Percentiles rank a stretch among this genome's conserved stretches.
Evolutionary conservation across 1,140 invertebrate genomes (phyloP).

Genomic region (Platorchestia sp.): DNA sequence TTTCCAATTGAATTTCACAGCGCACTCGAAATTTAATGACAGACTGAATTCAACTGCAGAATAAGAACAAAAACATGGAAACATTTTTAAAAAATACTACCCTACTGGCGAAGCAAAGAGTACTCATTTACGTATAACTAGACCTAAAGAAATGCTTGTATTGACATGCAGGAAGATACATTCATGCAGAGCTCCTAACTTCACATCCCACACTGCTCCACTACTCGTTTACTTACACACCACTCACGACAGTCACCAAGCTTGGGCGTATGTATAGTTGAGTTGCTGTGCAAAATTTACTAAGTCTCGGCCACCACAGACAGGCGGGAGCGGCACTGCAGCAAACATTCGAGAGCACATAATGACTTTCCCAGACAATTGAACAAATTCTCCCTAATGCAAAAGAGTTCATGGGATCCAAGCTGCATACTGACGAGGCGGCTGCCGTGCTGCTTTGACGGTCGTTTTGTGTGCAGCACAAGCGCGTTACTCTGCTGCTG

Average conservation of each 20-base stretch:
- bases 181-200: neutral
- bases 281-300: neutral
- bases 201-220: neutral
- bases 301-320: neutral
- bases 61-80: neutral
- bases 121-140: neutral
- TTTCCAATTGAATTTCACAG: neutral
- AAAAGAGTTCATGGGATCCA: neutral
- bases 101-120: neutral
- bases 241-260: too few relatives aligned
- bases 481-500: too few relatives aligned
- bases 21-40: neutral
- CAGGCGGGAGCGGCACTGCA: neutral
- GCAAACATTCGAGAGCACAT: neutral
- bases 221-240: neutral
- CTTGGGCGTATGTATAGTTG: neutral
- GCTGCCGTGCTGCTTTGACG: neutral
- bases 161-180: neutral
- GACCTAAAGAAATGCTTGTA: neutral
- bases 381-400: neutral
- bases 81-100: neutral
- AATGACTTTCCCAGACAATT: neutral
- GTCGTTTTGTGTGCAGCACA: neutral
- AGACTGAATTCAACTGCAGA: neutral
- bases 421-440: neutral